phyloP scores from a whole-genome alignment of 1,140 invertebrate genomes.

The Magallana ariakensis region DNA sequence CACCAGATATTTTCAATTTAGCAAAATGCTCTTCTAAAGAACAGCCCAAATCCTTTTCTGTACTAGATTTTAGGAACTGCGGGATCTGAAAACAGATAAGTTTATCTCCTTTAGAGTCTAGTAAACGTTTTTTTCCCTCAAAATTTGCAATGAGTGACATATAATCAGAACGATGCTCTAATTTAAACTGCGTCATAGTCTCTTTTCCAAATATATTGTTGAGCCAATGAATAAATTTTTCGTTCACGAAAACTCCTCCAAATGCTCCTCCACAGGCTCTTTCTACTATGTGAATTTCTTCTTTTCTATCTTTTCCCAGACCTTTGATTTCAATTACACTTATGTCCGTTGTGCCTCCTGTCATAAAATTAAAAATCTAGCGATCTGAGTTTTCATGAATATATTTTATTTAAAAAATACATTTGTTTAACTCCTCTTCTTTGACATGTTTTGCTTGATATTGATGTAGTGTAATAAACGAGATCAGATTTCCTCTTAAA shows the following conservation, averaged over 20 bases:
- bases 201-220: neutral
- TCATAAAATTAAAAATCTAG: too few species aligned
- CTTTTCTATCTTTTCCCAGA: neutral
- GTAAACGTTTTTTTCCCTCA: constrained; percentile 9
- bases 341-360: constrained; percentile 33
- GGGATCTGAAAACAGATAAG: neutral
- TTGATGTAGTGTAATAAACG: too few species aligned
- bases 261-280: constrained; percentile 30
- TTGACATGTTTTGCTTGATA: too few species aligned
- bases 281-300: neutral
- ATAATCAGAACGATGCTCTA: constrained; percentile 26
- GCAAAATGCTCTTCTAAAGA: neutral
- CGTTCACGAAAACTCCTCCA: constrained; percentile 28
- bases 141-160: constrained; percentile 1
- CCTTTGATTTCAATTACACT: neutral
- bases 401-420: too few species aligned
- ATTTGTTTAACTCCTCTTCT: too few species aligned
- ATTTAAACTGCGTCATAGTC: constrained; percentile 9
- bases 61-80: neutral
- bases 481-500: too few species aligned
- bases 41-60: neutral
- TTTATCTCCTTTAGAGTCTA: neutral
- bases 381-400: too few species aligned
- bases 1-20: neutral
- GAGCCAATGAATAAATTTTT: neutral